phyloP scores from a whole-genome alignment of 2,888 invertebrate species.

The Rapana venosa region DNA sequence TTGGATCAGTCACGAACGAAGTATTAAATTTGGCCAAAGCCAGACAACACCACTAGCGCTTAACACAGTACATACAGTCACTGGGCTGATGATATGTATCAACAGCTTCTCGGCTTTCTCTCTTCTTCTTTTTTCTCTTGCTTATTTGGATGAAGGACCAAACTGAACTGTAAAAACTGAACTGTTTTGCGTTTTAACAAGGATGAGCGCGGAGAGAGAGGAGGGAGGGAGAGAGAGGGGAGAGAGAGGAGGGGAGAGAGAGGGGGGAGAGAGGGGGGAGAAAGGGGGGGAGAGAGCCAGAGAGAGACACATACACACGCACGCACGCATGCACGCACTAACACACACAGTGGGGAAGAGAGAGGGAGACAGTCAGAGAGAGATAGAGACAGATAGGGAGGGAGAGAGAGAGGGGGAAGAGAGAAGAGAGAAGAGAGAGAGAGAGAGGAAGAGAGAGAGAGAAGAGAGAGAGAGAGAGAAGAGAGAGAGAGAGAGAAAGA shows the following conservation, averaged over 20 bases:
- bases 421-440: not conserved
- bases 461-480: not conserved
- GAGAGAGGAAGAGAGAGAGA: not conserved
- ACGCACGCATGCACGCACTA: no score
- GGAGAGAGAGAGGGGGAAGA: not conserved
- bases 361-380: no score
- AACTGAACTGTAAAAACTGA: not conserved
- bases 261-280: not conserved
- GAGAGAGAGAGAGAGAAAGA: slow-evolving; percentile 30
- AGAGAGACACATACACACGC: no score
- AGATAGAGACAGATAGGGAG: no score
- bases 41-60: no score
- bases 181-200: not conserved
- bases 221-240: not conserved
- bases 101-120: not conserved
- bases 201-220: not conserved
- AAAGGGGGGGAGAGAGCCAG: not conserved
- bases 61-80: no score
- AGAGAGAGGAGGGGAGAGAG: not conserved
- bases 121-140: not conserved
- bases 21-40: no score
- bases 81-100: no score
- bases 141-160: not conserved
- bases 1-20: no score
- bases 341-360: no score